These are phyloP conservation scores for Herpailurus yagouaroundi DNA, from an alignment of 2,113 vertebrate species.

Conservation along the genomic window DNA sequence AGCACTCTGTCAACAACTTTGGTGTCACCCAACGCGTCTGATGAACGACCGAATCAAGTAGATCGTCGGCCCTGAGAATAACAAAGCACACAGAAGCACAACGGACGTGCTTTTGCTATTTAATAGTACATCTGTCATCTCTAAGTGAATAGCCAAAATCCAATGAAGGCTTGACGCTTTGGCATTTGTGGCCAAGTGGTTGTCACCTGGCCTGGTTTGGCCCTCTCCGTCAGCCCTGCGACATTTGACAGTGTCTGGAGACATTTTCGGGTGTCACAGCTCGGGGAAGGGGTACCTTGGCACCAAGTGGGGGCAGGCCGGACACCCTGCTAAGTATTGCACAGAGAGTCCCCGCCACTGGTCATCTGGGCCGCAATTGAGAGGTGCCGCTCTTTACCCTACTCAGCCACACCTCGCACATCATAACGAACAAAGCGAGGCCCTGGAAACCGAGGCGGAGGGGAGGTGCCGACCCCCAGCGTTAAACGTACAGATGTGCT, in stretches of 20 bases:
- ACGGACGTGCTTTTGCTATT: accelerated
- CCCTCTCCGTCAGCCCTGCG: accelerated
- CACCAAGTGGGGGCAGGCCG: accelerated
- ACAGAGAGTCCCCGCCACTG: accelerated
- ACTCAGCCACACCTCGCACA: background rate
- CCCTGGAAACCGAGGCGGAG: background rate
- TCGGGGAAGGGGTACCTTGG: background rate
- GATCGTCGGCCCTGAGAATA: background rate
- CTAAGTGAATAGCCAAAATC: background rate
- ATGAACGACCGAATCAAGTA: background rate
- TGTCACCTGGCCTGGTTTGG: too few relatives aligned
- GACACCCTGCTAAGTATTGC: accelerated
- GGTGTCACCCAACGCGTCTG: background rate
- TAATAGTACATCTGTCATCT: accelerated
- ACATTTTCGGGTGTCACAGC: background rate
- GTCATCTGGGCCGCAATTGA: accelerated
- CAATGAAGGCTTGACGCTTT: background rate
- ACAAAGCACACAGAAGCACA: accelerated
- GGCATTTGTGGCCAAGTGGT: background rate
- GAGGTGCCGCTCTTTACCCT: accelerated
- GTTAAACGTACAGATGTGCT: background rate
- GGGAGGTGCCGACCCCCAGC: accelerated
- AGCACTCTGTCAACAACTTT: background rate
- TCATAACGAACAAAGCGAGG: background rate
- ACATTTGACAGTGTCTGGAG: background rate